Percentiles rank a stretch among this genome's conserved stretches.
phyloP scores from a whole-genome alignment of 2,888 invertebrate genomes.

The Microplitis deprimator region DNA sequence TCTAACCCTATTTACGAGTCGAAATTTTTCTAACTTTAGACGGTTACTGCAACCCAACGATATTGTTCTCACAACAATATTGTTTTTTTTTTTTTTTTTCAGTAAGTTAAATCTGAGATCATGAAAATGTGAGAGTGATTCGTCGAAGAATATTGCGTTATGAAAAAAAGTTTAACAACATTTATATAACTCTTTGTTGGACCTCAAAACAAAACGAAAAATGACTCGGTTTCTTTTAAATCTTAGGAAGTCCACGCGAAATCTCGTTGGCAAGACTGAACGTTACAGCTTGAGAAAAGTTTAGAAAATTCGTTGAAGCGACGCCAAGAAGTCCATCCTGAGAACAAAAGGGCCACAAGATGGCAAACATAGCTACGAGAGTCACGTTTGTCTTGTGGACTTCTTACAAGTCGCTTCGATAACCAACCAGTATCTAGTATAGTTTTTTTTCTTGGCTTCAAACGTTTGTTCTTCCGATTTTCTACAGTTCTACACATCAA shows the following conservation, averaged over 20 bases:
- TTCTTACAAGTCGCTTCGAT: slow-evolving; percentile 55
- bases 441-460: slow-evolving; percentile 34
- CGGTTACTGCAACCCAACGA: no score
- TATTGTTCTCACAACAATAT: no score
- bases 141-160: background rate
- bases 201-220: slow-evolving; percentile 17
- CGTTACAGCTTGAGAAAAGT: slow-evolving; percentile 54
- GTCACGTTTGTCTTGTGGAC: slow-evolving; percentile 68
- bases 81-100: no score
- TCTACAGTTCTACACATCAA: slow-evolving; percentile 50
- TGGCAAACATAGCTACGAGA: slow-evolving; percentile 52
- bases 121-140: no score
- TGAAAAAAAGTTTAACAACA: background rate
- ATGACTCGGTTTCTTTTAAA: slow-evolving; percentile 17
- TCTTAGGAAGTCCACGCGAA: slow-evolving; percentile 33
- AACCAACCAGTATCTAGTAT: slow-evolving; percentile 37
- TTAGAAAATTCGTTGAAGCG: slow-evolving; percentile 62
- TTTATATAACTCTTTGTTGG: background rate
- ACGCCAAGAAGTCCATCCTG: slow-evolving; percentile 57
- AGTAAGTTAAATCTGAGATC: no score
- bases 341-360: slow-evolving; percentile 56
- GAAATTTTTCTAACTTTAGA: no score
- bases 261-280: slow-evolving; percentile 26
- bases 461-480: slow-evolving; percentile 67
- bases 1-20: no score